Conservation (phyloP, 2,888 invertebrate genomes). For the Rhyacophila evoluta region DNA sequence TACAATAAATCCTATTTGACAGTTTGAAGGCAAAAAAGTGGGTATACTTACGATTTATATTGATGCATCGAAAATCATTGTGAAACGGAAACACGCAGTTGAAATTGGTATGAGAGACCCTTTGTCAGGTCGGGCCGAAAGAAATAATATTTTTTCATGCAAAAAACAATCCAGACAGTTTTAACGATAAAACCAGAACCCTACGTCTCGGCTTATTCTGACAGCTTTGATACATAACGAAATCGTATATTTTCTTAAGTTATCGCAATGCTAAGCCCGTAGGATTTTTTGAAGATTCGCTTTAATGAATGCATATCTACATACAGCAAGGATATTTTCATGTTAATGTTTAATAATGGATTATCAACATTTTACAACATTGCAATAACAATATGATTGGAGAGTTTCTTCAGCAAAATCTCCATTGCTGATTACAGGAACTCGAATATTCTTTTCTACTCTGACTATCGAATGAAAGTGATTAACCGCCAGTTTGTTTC, state of each 20-base stretch:
- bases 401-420: too few relatives aligned
- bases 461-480: too few relatives aligned
- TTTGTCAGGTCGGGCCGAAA: background rate
- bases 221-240: background rate
- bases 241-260: background rate
- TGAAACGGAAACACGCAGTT: background rate
- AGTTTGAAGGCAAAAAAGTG: background rate
- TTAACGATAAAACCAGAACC: slow-evolving; percentile 17
- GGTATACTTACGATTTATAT: background rate
- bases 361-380: too few relatives aligned
- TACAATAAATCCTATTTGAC: too few relatives aligned
- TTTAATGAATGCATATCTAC: too few relatives aligned
- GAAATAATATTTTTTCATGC: slow-evolving; percentile 18
- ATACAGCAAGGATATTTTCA: too few relatives aligned
- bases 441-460: too few relatives aligned
- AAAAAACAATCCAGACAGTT: slow-evolving; percentile 15
- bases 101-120: background rate
- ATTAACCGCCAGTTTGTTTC: too few relatives aligned
- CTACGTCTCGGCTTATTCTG: background rate
- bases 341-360: too few relatives aligned
- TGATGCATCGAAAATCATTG: background rate
- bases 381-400: too few relatives aligned
- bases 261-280: background rate
- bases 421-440: too few relatives aligned
- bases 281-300: background rate